Evolutionary conservation across 2,888 invertebrate genomes (phyloP), one percentile per base, ranked within the genome.

Genomic region (Hypercompe scribonia): DNA sequence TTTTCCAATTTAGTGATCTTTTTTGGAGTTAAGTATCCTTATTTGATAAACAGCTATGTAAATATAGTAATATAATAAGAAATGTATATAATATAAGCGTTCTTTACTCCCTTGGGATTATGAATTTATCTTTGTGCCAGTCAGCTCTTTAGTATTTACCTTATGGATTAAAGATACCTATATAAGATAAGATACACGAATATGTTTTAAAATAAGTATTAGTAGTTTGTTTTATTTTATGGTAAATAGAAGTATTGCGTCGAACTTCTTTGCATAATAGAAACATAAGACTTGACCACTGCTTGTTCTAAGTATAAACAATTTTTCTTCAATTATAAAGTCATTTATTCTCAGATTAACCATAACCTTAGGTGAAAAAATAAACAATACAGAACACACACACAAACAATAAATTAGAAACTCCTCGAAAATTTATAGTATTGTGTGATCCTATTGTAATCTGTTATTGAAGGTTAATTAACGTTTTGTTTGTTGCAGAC

Each of bases 401-500:
- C 28, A 2, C 50, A 50, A 50, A 24, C 24, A 21, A 28, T 21
- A 61, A 80, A 65, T 61, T 71, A 68, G 46, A 65, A 71, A 74
- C 24, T 71, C 46, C 15, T 36, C n/a, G 24, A 67, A 67, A 78
- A 66, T 70, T 33, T 67, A 68, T 28, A 54, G 15, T 66, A 42
- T 68, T 33, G 76, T 80, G 73, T 73, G 39, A 46, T 33, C 31
- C 36, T 36, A 73, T 46, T 76, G 54, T 69, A 61, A 70, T 61
- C 68, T 76, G 71, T 64, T 79, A 70, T 73, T 68, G 68, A 73
- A 74, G 46, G 79, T 79, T 65, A 70, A 70, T 70, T 33, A 72
- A 72, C 65, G 71, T 76, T 72, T 81, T 81, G 74, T 76, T 78
- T n/a, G 39, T 46, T 67, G 68, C 69, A 76, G 72, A 58, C n/a